Percentiles rank a stretch among this genome's conserved stretches.
Conservation (phyloP, 2,113 vertebrate species). For the Neolamprologus sp. region DNA sequence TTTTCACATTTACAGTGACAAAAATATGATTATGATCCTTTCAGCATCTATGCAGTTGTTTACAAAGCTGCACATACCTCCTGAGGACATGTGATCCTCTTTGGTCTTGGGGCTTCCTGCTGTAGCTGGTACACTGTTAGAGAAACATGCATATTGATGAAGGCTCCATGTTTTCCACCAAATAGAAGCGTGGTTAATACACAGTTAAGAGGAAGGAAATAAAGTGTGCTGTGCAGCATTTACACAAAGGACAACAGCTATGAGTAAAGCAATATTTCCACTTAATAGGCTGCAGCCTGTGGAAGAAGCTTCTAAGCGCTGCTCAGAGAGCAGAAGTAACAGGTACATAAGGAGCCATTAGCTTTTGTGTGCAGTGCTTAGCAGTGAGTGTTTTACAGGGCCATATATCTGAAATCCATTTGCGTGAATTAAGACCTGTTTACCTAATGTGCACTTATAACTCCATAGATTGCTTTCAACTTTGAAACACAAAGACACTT, state of each 20-base stretch:
- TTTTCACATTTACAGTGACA: background rate
- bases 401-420: conserved; percentile 1
- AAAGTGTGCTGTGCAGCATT: background rate
- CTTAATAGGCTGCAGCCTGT: background rate
- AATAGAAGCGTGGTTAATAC: background rate
- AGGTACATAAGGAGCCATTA: background rate
- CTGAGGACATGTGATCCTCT: conserved; percentile 89
- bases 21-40: background rate
- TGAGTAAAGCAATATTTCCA: background rate
- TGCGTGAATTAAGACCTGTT: background rate
- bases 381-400: background rate
- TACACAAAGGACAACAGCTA: background rate
- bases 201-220: background rate
- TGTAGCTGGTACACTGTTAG: conserved; percentile 94
- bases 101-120: conserved; percentile 93
- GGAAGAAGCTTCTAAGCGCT: background rate
- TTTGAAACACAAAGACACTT: background rate
- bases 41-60: background rate
- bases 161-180: background rate
- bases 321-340: background rate
- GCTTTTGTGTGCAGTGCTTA: background rate
- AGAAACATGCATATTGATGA: conserved; percentile 47
- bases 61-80: conserved; percentile 79
- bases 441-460: background rate
- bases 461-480: background rate